These are phyloP conservation scores for Fistularia tabacaria DNA, from an alignment of 2,797 vertebrate species.

Conservation along the genomic window DNA sequence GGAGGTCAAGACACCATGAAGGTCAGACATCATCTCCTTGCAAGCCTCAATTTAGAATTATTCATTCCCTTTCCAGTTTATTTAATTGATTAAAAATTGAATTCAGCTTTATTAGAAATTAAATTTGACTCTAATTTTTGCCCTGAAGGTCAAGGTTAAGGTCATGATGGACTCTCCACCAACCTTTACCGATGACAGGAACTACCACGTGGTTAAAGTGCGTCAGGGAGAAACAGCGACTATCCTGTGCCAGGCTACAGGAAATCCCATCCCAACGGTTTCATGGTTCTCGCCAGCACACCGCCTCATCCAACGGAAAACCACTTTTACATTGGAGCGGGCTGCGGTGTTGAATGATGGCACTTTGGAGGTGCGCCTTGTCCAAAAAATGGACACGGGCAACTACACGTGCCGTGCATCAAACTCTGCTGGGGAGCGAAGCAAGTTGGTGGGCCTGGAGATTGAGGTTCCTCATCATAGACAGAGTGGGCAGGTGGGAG, in stretches of 20 bases:
- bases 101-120: background rate
- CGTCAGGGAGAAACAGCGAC: conserved; percentile 73
- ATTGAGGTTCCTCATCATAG: conserved; percentile 68
- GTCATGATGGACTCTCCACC: conserved; percentile 79
- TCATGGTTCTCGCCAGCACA: conserved; percentile 83
- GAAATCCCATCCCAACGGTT: conserved; percentile 77
- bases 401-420: conserved; percentile 87
- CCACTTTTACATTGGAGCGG: conserved; percentile 45
- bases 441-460: conserved; percentile 75
- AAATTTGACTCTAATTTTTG: background rate
- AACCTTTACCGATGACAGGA: conserved; percentile 68
- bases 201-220: conserved; percentile 65
- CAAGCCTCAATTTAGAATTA: background rate
- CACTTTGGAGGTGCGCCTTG: conserved; percentile 79
- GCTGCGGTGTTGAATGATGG: conserved; percentile 72
- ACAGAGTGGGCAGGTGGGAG: conserved; percentile 23
- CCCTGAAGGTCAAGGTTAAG: conserved; percentile 79
- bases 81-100: too few species aligned
- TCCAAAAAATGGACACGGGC: conserved; percentile 82
- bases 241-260: conserved; percentile 77
- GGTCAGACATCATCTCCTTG: conserved; percentile 22
- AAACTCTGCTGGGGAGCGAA: conserved; percentile 78
- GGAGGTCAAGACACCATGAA: conserved; percentile 90
- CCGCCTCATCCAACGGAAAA: conserved; percentile 67
- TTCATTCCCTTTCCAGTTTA: too few species aligned